Conservation (phyloP, 2,888 invertebrate species). For the Polydrusus pterygomalis region DNA sequence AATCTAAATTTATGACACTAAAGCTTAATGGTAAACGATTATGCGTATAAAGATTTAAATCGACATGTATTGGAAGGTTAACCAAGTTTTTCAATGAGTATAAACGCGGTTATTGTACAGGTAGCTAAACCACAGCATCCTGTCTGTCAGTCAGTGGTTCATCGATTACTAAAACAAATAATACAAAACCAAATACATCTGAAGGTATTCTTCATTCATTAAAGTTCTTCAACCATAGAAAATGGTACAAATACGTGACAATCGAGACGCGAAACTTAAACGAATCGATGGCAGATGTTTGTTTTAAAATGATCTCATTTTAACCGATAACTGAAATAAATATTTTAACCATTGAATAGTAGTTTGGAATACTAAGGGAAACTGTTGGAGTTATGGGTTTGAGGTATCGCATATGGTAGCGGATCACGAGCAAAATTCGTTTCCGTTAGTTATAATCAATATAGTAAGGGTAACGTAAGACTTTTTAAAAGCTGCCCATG, state of each 20-base stretch:
- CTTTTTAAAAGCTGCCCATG: too few species aligned
- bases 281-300: too few species aligned
- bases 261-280: background rate
- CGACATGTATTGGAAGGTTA: conserved; percentile 26
- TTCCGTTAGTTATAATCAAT: too few species aligned
- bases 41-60: background rate
- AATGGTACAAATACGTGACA: conserved; percentile 32
- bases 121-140: conserved; percentile 50
- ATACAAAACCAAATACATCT: conserved; percentile 39
- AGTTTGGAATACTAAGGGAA: too few species aligned
- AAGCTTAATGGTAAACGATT: too few species aligned
- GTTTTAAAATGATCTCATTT: background rate
- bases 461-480: too few species aligned
- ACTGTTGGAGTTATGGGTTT: too few species aligned
- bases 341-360: too few species aligned
- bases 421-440: too few species aligned
- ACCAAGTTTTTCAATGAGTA: conserved; percentile 25
- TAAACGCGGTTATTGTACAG: conserved; percentile 45
- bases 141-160: conserved; percentile 45
- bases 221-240: conserved; percentile 31
- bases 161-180: conserved; percentile 39
- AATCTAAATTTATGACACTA: too few species aligned
- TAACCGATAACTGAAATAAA: too few species aligned
- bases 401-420: too few species aligned
- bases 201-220: conserved; percentile 28